A percentile compares a stretch with the other conserved stretches of the same genome.
Evolutionary conservation across 2,888 invertebrate species (phyloP).

Genomic region (Oscheius sp.): DNA sequence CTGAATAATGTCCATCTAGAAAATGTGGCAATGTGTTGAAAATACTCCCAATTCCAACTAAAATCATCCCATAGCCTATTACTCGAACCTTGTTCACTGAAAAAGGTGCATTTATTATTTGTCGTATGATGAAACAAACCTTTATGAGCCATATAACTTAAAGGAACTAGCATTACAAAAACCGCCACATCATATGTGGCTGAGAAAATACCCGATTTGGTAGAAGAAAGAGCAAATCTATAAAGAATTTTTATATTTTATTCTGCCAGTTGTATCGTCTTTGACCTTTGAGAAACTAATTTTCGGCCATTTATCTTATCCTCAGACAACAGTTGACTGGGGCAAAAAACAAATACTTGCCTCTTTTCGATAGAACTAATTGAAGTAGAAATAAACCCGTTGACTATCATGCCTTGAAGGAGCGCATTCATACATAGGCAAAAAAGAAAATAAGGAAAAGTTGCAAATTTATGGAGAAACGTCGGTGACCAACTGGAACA

Average conservation of each 20-base stretch:
- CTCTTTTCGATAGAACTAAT: conserved; percentile 57
- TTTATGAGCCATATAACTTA: conserved; percentile 44
- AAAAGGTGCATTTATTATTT: conserved; percentile 16
- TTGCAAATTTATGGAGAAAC: conserved; percentile 37
- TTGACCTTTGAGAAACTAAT: too few relatives aligned
- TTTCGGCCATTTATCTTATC: too few relatives aligned
- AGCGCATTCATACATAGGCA: conserved; percentile 49
- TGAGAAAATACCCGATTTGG: conserved; percentile 51
- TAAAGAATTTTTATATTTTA: too few relatives aligned
- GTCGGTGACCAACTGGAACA: conserved; percentile 23
- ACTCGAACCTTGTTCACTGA: conserved; percentile 52
- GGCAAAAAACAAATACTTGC: conserved; percentile 22
- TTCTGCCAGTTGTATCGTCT: too few relatives aligned
- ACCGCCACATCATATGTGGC: conserved; percentile 56
- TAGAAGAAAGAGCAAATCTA: conserved; percentile 52
- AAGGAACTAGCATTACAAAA: conserved; percentile 49
- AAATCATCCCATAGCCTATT: conserved; percentile 53
- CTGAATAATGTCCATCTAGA: conserved; percentile 45
- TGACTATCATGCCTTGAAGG: conserved; percentile 56
- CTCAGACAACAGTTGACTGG: too few relatives aligned
- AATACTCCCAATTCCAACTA: conserved; percentile 48
- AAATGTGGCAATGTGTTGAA: conserved; percentile 50
- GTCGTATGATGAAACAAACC: conserved; percentile 32
- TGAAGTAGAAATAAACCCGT: conserved; percentile 53
- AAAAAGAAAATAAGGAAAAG: conserved; percentile 45